Percentiles rank a stretch among this genome's conserved stretches.
These are phyloP conservation scores for Venustaconcha ellipsiformis DNA, from an alignment of 1,140 invertebrate species.

Conservation along the genomic window DNA sequence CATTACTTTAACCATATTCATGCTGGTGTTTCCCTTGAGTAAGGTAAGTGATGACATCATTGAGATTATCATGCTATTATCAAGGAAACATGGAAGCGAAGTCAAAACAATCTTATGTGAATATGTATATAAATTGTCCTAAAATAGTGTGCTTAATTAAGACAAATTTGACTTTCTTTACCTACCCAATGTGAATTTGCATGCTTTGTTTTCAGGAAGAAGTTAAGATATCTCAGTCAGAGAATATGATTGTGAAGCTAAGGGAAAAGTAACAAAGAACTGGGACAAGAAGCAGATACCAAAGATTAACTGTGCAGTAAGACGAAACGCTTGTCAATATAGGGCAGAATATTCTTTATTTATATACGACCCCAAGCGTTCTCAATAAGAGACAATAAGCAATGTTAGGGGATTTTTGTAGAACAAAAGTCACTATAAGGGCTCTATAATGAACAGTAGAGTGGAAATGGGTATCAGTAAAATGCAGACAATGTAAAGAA, in stretches of 20 bases:
- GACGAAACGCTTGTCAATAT: neutral
- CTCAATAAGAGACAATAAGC: neutral
- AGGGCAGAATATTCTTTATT: neutral
- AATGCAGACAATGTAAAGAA: neutral
- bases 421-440: neutral
- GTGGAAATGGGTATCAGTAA: neutral
- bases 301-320: neutral
- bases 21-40: too few relatives aligned
- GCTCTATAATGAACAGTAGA: neutral
- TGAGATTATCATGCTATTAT: too few relatives aligned
- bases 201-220: too few relatives aligned
- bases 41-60: too few relatives aligned
- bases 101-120: too few relatives aligned
- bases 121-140: too few relatives aligned
- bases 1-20: too few relatives aligned
- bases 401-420: slow-evolving; percentile 4
- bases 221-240: neutral
- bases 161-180: too few relatives aligned
- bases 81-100: too few relatives aligned
- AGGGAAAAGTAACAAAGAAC: neutral
- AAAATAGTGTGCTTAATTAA: too few relatives aligned
- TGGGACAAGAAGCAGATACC: neutral
- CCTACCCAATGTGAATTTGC: too few relatives aligned
- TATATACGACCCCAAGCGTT: neutral
- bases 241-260: neutral